Conservation (phyloP, 2,797 vertebrate genomes). For the Scleropages formosus region DNA sequence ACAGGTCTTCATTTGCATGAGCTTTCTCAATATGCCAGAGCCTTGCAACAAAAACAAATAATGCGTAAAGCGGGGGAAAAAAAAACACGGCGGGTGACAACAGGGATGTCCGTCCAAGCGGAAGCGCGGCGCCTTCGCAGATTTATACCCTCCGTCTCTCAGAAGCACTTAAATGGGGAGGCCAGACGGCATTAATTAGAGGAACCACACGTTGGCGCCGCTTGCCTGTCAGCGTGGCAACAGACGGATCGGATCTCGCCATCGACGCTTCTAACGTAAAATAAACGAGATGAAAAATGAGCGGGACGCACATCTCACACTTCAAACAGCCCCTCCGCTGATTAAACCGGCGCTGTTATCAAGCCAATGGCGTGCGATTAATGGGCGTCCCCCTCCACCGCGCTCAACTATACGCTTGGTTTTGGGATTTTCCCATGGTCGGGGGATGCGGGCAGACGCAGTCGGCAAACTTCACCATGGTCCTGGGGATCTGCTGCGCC, state of each 20-base stretch:
- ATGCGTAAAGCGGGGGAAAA: no score
- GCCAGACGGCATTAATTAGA: not conserved
- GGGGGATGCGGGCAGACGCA: not conserved
- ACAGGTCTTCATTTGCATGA: no score
- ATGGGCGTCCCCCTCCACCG: no score
- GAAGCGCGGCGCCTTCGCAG: not conserved
- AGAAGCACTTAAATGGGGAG: not conserved
- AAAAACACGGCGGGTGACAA: not conserved
- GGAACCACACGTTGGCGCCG: not conserved
- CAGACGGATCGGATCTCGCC: not conserved
- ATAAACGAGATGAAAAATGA: not conserved
- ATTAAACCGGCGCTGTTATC: not conserved
- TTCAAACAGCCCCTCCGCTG: not conserved
- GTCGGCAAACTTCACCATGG: not conserved
- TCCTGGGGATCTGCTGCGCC: not conserved
- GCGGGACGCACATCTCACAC: not conserved
- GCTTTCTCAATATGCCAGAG: no score
- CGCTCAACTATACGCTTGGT: constrained; percentile 13
- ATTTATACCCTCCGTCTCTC: not conserved
- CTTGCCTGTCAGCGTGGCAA: not conserved
- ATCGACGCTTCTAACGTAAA: constrained; percentile 3
- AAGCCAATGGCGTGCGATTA: not conserved
- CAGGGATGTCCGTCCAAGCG: not conserved
- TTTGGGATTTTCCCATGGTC: not conserved
- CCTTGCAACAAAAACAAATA: no score